phyloP scores from a whole-genome alignment of 64 coral and sea anemone genomes.

The Platygyra sinensis region DNA sequence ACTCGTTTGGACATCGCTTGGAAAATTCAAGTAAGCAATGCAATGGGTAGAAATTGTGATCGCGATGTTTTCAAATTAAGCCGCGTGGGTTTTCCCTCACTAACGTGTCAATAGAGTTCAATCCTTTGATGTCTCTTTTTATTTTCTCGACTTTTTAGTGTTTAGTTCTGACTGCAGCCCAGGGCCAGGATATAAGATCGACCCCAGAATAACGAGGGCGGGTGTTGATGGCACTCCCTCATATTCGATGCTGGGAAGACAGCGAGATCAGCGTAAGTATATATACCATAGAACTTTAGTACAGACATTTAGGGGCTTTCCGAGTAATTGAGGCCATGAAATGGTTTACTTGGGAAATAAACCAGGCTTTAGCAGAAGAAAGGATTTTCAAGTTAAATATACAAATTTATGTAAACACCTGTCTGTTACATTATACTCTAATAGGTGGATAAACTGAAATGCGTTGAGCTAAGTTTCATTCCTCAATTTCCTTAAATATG shows the following conservation, averaged over 20 bases:
- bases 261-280: conserved; percentile 87
- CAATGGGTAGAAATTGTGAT: background rate
- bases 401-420: background rate
- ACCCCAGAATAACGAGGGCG: conserved; percentile 65
- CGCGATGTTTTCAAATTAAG: background rate
- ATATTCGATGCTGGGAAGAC: conserved; percentile 88
- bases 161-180: conserved; percentile 96
- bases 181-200: conserved; percentile 87
- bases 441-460: no score
- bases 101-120: background rate
- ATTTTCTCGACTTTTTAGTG: conserved; percentile 50
- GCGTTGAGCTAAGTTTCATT: no score
- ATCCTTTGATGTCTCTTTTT: background rate
- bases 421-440: background rate
- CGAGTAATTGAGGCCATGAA: background rate
- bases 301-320: background rate
- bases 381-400: background rate
- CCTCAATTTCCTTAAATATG: no score
- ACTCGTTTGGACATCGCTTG: conserved; percentile 75
- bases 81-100: background rate
- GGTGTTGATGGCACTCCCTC: conserved; percentile 88
- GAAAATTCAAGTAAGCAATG: background rate
- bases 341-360: no score
- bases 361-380: background rate
- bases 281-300: background rate